Conservation (phyloP, 2,797 vertebrate genomes). For the Fistularia tabacaria region DNA sequence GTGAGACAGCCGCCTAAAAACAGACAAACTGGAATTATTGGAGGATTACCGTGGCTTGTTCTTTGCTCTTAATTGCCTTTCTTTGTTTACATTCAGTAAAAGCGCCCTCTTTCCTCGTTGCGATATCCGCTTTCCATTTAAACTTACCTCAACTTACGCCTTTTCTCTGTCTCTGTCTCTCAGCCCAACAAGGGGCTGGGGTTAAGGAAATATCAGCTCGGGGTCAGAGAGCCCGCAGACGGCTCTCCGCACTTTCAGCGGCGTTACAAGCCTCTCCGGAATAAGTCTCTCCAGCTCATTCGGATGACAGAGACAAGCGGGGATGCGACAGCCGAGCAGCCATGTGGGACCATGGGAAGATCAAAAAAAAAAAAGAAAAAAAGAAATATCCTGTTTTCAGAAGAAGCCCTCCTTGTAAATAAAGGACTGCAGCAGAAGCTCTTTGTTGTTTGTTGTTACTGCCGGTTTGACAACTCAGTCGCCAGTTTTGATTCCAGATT, state of each 20-base stretch:
- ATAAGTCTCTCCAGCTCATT: slow-evolving; percentile 35
- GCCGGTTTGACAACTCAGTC: slow-evolving; percentile 43
- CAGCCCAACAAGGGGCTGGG: slow-evolving; percentile 17
- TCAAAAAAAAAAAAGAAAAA: slow-evolving; percentile 47
- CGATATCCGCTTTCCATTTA: slow-evolving; percentile 12
- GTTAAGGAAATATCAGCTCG: slow-evolving; percentile 47
- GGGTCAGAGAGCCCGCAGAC: slow-evolving; percentile 50
- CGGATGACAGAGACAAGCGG: slow-evolving; percentile 51
- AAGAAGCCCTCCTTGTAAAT: slow-evolving; percentile 58
- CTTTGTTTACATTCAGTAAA: slow-evolving; percentile 27
- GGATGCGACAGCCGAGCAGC: slow-evolving; percentile 52
- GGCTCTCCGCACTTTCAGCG: slow-evolving; percentile 56
- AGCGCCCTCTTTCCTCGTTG: slow-evolving; percentile 8
- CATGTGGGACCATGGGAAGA: slow-evolving; percentile 41
- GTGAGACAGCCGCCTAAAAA: slow-evolving; percentile 32
- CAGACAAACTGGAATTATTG: slow-evolving; percentile 29
- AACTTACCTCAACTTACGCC: slow-evolving; percentile 42
- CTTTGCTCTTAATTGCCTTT: slow-evolving; percentile 5
- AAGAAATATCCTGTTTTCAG: slow-evolving; percentile 67
- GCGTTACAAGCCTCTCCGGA: slow-evolving; percentile 33
- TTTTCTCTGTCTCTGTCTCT: slow-evolving; percentile 24
- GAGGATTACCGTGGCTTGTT: slow-evolving; percentile 23
- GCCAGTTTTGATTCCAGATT: slow-evolving; percentile 27
- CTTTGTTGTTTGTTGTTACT: slow-evolving; percentile 27
- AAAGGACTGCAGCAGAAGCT: slow-evolving; percentile 56